A percentile compares a stretch with the other conserved stretches of the same genome.
These are phyloP conservation scores for Bergia sp. DNA, from an alignment of 92 coral and sea anemone species.

Conservation along the genomic window DNA sequence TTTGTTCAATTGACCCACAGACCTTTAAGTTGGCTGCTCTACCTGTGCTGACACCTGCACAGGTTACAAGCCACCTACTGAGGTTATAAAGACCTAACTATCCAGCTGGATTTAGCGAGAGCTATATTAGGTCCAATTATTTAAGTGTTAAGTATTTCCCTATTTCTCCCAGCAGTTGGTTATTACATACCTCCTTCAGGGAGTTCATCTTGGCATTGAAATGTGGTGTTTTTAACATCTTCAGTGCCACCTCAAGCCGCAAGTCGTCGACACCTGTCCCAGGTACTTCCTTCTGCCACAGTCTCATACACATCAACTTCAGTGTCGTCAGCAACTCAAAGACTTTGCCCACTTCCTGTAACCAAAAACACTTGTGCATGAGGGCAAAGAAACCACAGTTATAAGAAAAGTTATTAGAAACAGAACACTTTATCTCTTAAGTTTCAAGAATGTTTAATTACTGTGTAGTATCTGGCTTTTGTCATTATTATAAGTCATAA, in stretches of 20 bases:
- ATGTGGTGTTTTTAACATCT: constrained; percentile 89
- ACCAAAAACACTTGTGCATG: neutral
- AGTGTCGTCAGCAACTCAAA: constrained; percentile 84
- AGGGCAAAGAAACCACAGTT: neutral
- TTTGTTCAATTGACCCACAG: no score
- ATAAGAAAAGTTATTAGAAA: no score
- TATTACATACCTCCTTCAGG: constrained; percentile 69
- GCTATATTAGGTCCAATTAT: no score
- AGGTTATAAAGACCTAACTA: no score
- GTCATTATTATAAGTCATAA: no score
- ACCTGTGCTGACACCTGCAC: no score
- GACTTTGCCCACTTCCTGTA: constrained; percentile 88
- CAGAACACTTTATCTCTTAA: no score
- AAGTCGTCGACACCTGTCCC: constrained; percentile 76
- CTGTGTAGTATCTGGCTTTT: no score
- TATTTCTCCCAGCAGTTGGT: neutral
- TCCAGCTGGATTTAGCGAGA: no score
- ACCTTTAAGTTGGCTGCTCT: no score
- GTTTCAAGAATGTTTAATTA: no score
- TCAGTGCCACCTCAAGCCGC: constrained; percentile 87
- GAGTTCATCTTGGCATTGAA: constrained; percentile 96
- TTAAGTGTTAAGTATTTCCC: neutral
- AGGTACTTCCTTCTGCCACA: constrained; percentile 75
- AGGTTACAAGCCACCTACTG: no score
- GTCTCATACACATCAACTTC: constrained; percentile 81